Percentiles rank a stretch among this genome's conserved stretches.
phyloP scores from a whole-genome alignment of 2,797 vertebrate species.

The Sphenopsis melanotis region DNA sequence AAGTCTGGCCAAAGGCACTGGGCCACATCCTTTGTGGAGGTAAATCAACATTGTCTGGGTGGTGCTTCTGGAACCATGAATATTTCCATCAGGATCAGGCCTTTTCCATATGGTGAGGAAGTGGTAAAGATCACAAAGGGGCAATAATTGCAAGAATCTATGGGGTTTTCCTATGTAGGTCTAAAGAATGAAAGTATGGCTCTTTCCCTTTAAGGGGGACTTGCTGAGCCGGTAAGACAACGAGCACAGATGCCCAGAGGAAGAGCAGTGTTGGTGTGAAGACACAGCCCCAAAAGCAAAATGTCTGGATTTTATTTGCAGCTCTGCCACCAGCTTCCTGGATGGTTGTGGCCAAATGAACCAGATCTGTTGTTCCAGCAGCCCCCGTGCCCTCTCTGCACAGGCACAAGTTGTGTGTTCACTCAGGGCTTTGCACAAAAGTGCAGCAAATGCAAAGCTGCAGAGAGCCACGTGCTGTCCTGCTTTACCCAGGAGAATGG shows the following conservation, averaged over 20 bases:
- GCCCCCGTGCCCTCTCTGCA: background rate
- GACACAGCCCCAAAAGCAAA: constrained; percentile 9
- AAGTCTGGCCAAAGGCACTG: background rate
- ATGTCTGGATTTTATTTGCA: constrained; percentile 46
- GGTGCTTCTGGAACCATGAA: background rate
- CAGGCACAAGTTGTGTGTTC: background rate
- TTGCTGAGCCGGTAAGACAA: background rate
- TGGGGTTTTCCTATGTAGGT: constrained; percentile 1
- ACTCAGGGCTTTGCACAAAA: background rate
- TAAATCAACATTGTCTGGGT: constrained; percentile 39
- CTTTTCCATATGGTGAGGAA: constrained; percentile 42
- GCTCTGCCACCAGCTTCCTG: constrained; percentile 39
- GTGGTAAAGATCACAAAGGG: constrained; percentile 50
- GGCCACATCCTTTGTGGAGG: constrained; percentile 35
- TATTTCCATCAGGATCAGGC: constrained; percentile 38
- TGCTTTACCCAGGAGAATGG: background rate
- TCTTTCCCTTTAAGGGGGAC: background rate
- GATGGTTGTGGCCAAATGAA: background rate
- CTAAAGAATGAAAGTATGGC: background rate
- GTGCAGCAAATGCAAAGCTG: background rate
- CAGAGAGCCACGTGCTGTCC: background rate
- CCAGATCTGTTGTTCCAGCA: background rate
- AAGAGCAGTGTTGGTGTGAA: constrained; percentile 6
- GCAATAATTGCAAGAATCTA: constrained; percentile 17
- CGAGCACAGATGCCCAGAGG: constrained; percentile 5